phyloP scores from a whole-genome alignment of 2,888 invertebrate genomes.

The Argyra leucocephala region DNA sequence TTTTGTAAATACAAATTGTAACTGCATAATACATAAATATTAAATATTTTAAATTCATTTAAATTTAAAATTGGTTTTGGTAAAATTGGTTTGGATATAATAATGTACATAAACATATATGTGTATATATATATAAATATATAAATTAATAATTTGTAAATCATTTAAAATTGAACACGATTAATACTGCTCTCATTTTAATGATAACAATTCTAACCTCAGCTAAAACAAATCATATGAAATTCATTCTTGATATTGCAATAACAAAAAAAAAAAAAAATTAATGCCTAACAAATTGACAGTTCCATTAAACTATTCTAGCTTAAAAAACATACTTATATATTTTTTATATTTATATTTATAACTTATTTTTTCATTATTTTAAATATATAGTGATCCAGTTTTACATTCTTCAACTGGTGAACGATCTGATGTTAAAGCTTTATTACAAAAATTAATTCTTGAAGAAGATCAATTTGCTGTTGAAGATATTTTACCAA shows the following conservation, averaged over 20 bases:
- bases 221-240: constrained; percentile 16
- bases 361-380: constrained; percentile 8
- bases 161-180: not conserved
- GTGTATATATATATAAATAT: no score
- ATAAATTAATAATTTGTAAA: no score
- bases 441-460: constrained; percentile 78
- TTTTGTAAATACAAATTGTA: no score
- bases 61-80: constrained; percentile 13
- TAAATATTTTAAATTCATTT: no score
- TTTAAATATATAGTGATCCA: constrained; percentile 69
- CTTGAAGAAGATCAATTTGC: constrained; percentile 90
- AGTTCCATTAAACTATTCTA: no score
- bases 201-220: not conserved
- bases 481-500: constrained; percentile 83
- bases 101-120: not conserved
- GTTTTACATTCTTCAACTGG: constrained; percentile 78
- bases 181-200: not conserved
- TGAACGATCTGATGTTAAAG: constrained; percentile 73
- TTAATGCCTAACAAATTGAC: constrained; percentile 12
- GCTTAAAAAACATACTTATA: no score
- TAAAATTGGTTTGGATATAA: not conserved
- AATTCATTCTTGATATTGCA: not conserved
- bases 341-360: no score
- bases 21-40: no score
- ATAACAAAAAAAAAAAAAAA: not conserved